A percentile compares a stretch with the other conserved stretches of the same genome.
Conservation (phyloP, 1,140 invertebrate species). For the Danaus melanippus region DNA sequence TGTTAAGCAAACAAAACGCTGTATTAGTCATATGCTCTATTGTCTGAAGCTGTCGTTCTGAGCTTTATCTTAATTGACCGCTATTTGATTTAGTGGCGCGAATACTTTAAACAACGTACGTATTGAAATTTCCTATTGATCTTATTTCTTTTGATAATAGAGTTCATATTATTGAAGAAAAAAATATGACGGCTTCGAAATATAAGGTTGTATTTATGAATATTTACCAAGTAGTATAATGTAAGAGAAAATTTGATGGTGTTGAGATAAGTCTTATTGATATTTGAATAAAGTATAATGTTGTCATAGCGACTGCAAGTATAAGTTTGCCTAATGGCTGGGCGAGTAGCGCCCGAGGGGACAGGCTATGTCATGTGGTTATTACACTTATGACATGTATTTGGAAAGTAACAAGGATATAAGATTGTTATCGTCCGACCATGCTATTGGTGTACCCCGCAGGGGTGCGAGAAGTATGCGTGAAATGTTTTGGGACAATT, state of each 20-base stretch:
- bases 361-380: constrained; percentile 52
- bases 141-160: constrained; percentile 9
- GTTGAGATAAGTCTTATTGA: constrained; percentile 21
- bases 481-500: constrained; percentile 30
- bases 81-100: constrained; percentile 63
- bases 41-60: constrained; percentile 56
- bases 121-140: constrained; percentile 3
- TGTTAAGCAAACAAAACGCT: constrained; percentile 59
- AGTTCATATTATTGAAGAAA: constrained; percentile 13
- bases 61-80: constrained; percentile 70
- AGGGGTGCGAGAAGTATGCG: constrained; percentile 27
- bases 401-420: constrained; percentile 65
- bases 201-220: constrained; percentile 16
- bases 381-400: constrained; percentile 49
- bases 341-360: constrained; percentile 46
- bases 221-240: constrained; percentile 32
- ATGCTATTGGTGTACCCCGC: constrained; percentile 41
- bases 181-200: background rate
- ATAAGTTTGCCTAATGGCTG: constrained; percentile 33
- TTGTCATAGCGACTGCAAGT: constrained; percentile 8
- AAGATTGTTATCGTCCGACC: constrained; percentile 46
- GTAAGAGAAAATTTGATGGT: constrained; percentile 21
- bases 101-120: constrained; percentile 11
- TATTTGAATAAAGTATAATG: constrained; percentile 12
- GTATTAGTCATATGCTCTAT: constrained; percentile 63